Percentiles rank a stretch among this genome's conserved stretches.
Evolutionary conservation across 2,797 vertebrate species (phyloP).

Genomic region (Heterohyrax brucei): DNA sequence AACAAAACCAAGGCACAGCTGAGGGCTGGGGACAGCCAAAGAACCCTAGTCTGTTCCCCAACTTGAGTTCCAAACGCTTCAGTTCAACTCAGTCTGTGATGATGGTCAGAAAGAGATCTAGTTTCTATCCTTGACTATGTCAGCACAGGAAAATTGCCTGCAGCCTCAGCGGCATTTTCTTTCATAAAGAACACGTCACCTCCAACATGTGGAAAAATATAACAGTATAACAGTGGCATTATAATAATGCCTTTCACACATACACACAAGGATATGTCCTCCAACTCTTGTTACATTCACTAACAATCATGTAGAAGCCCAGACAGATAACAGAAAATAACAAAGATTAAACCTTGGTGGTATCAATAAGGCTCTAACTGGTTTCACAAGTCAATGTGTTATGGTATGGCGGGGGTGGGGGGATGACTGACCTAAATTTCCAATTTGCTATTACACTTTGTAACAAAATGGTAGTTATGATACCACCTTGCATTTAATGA

Average conservation of each 20-base stretch:
- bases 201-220: conserved; percentile 56
- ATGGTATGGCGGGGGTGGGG: not conserved
- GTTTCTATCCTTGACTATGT: conserved; percentile 53
- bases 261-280: not conserved
- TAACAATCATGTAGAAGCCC: not conserved
- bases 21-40: not conserved
- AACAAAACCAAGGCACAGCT: not conserved
- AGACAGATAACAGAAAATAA: not conserved
- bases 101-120: conserved; percentile 30
- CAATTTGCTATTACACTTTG: not conserved
- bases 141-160: conserved; percentile 62
- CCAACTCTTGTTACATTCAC: not conserved
- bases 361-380: not conserved
- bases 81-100: not conserved
- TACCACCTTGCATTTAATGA: not conserved
- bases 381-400: conserved; percentile 17
- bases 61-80: conserved; percentile 42
- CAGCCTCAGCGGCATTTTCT: conserved; percentile 60
- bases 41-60: conserved; percentile 20
- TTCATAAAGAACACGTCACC: conserved; percentile 46
- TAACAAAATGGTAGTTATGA: conserved; percentile 38
- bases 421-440: conserved; percentile 12
- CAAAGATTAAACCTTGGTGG: not conserved
- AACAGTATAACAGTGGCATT: not conserved
- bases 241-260: not conserved